Base-by-base conservation (phyloP, 1,140 invertebrate species). In the Hylaeus anthracinus region DNA sequence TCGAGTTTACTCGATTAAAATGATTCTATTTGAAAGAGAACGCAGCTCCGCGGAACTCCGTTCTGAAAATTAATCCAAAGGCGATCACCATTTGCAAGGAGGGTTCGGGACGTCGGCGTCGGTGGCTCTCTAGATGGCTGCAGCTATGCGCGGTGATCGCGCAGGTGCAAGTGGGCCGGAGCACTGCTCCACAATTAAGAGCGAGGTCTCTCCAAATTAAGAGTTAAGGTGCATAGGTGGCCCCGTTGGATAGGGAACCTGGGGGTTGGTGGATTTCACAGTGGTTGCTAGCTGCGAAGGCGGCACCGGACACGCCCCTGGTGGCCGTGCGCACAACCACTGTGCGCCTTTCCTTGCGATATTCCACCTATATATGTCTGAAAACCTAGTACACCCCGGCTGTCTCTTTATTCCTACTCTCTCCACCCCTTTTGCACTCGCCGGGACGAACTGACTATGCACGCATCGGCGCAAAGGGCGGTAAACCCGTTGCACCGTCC, bases 221-320 rank as follows among this genome's bases (percentile, higher is more conserved):
- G 89, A 91, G 88, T 90, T 89, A 90, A 91, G 88, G 90, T 90
- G 88, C 88, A 91, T 90, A 90, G 90, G 89, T 89, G 86, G 88
- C 84, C 82, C 85, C 74, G 74, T 72, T 58, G 73, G 81, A 72
- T 82, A 83, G 79, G 85, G 86, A 83, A 64, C 71, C 72, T 71
- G 73, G 83, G 83, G 86, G 89, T 90, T 90, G 89, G 89, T 80
- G 86, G 86, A 84, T 88, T 81, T 85, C 78, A 83, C 85, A 86
- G 84, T 84, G 86, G 86, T 77, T 83, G 86, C 73, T 81, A 61
- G 86, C 88, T 84, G 69, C 79, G 89, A 91, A 91, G 90, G 90
- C 90, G 90, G 90, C 90, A 90, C 90, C 90, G 90, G 90, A 91
- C 90, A 91, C 90, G 90, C 90, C 90, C 90, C 89, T 89, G 89